Evolutionary conservation across 2,797 vertebrate species (phyloP).

Genomic region (Chaenodraco wilsoni): DNA sequence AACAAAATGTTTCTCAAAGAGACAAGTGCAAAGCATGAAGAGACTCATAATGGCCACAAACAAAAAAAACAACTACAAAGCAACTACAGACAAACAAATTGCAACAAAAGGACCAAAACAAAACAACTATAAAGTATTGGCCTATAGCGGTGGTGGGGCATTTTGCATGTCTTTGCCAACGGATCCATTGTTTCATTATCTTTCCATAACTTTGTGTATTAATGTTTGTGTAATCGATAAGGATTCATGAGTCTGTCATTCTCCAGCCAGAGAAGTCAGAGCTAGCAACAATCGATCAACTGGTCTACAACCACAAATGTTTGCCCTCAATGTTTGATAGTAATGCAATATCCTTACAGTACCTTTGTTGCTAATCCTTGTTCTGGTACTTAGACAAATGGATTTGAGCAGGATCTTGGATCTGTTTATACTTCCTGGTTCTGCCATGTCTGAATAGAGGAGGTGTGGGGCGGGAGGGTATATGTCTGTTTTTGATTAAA

Average conservation of each 20-base stretch:
- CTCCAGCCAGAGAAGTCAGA: not conserved
- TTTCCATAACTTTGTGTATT: too few species aligned
- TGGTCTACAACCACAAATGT: not conserved
- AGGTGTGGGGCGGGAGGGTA: not conserved
- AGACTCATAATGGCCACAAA: too few species aligned
- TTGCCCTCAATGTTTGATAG: too few species aligned
- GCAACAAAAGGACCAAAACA: too few species aligned
- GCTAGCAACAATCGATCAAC: constrained; percentile 1
- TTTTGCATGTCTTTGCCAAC: too few species aligned
- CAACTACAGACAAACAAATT: too few species aligned
- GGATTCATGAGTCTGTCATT: not conserved
- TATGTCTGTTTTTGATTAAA: not conserved
- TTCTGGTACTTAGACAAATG: constrained; percentile 14
- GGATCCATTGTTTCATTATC: too few species aligned
- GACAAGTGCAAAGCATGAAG: too few species aligned
- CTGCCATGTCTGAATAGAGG: constrained; percentile 13
- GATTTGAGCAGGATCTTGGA: accelerated
- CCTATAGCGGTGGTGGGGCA: too few species aligned
- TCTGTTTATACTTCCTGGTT: constrained; percentile 42
- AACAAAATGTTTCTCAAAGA: too few species aligned
- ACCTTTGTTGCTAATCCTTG: constrained; percentile 5
- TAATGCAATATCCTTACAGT: not conserved
- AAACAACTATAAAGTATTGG: too few species aligned
- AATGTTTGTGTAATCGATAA: not conserved
- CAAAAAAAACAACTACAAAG: too few species aligned